phyloP scores from a whole-genome alignment of 2,888 invertebrate species.

The Cremastobaeus sp. region DNA sequence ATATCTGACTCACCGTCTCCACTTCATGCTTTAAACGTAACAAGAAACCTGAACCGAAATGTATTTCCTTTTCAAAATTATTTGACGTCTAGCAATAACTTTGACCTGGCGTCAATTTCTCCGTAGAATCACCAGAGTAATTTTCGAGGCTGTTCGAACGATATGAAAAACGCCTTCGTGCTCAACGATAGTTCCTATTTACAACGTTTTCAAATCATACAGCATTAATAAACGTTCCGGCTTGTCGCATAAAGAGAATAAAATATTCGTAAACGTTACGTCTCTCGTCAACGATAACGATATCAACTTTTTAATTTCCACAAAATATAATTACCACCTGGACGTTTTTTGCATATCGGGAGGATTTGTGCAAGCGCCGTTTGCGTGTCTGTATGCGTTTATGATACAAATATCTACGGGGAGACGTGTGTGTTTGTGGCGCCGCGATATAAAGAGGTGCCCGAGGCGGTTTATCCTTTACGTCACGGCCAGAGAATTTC shows the following conservation, averaged over 20 bases:
- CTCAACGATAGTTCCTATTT: no score
- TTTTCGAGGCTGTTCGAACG: no score
- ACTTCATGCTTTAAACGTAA: no score
- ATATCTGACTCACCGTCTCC: no score
- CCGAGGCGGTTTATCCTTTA: slow-evolving; percentile 65
- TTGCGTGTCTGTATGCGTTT: slow-evolving; percentile 21
- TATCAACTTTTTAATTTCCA: slow-evolving; percentile 44
- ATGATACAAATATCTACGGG: slow-evolving; percentile 31
- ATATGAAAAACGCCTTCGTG: no score
- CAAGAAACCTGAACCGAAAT: no score
- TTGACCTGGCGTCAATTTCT: slow-evolving; percentile 12
- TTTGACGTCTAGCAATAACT: slow-evolving; percentile 1
- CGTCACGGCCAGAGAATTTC: slow-evolving; percentile 69
- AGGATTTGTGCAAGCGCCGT: slow-evolving; percentile 31
- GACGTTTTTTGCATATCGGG: slow-evolving; percentile 40
- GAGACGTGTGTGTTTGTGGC: slow-evolving; percentile 40
- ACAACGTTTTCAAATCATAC: no score
- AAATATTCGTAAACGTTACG: no score
- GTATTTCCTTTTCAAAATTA: no score
- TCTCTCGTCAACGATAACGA: slow-evolving; percentile 52
- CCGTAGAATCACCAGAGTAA: no score
- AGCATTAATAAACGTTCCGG: no score
- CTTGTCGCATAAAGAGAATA: no score
- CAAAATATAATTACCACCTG: slow-evolving; percentile 54
- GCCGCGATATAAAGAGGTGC: slow-evolving; percentile 63